Conservation (phyloP, 37 sponge, comb jelly and placozoan genomes). For the Dysidea cf. avara region DNA sequence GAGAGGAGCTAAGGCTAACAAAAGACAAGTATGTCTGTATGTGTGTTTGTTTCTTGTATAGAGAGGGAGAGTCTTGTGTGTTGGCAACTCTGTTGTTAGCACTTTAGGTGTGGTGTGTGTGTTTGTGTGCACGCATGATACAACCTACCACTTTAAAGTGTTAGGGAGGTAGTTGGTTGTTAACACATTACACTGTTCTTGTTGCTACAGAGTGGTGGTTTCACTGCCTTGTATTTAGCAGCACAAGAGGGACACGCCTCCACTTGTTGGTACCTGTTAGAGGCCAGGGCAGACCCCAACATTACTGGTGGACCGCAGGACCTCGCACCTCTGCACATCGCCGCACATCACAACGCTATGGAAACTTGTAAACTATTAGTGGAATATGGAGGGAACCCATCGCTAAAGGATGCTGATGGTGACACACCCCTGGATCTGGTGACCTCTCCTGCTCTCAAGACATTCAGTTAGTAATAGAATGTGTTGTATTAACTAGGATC, state of each 20-base stretch:
- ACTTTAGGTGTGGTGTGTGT: not conserved
- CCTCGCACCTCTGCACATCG: constrained; percentile 66
- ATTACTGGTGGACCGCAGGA: constrained; percentile 40
- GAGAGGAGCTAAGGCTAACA: constrained; percentile 61
- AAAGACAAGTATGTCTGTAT: constrained; percentile 15
- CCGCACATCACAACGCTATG: constrained; percentile 42
- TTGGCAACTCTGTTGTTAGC: not conserved
- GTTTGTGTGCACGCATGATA: not conserved
- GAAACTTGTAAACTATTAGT: constrained; percentile 34
- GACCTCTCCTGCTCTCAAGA: constrained; percentile 14
- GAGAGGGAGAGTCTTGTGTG: not conserved
- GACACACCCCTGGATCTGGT: constrained; percentile 61
- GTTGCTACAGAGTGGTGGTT: constrained; percentile 28
- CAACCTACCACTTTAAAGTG: not conserved
- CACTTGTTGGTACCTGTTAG: constrained; percentile 58
- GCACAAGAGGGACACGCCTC: constrained; percentile 30
- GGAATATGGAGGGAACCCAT: constrained; percentile 46
- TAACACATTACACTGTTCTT: too few species aligned
- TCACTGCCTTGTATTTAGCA: constrained; percentile 69
- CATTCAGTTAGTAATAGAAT: too few species aligned
- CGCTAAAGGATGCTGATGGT: constrained; percentile 51
- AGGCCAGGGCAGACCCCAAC: constrained; percentile 48
- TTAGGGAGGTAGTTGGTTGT: too few species aligned
- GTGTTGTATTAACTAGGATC: not conserved
- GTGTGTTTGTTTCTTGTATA: too few species aligned